Evolutionary conservation across 2,888 invertebrate species (phyloP).

Genomic region (Actias luna): DNA sequence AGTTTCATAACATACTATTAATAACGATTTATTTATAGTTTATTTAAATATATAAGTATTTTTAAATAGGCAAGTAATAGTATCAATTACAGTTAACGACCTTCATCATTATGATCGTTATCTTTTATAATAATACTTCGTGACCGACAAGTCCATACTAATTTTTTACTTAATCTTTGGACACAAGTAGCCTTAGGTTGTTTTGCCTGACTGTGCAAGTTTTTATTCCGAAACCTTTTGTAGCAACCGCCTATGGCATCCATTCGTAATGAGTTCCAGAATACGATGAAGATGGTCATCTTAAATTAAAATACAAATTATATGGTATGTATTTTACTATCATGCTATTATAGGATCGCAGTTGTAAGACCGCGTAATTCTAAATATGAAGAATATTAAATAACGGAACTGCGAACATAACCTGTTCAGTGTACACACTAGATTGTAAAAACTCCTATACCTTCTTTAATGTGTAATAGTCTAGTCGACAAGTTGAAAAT

Average conservation of each 20-base stretch:
- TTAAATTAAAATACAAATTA: constrained; percentile 26
- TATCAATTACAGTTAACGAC: background rate
- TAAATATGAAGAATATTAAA: background rate
- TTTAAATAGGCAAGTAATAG: background rate
- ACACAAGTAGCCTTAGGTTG: constrained; percentile 16
- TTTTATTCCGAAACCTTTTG: constrained; percentile 32
- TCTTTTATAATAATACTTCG: background rate
- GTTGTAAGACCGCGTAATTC: background rate
- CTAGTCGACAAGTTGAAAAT: constrained; percentile 11
- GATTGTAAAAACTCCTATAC: constrained; percentile 11
- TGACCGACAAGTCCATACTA: background rate
- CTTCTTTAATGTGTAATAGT: constrained; percentile 9
- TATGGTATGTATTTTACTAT: constrained; percentile 20
- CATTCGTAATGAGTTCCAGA: constrained; percentile 29
- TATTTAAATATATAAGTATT: background rate
- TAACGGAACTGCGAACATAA: constrained; percentile 10
- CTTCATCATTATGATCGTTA: background rate
- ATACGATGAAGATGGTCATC: constrained; percentile 23
- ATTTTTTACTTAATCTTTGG: constrained; percentile 15
- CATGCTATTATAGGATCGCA: constrained; percentile 8
- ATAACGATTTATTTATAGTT: no score
- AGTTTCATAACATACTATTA: no score
- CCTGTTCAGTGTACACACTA: constrained; percentile 14
- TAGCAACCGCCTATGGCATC: constrained; percentile 25
- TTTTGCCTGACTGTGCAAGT: constrained; percentile 20